Evolutionary conservation across 1,140 invertebrate genomes (phyloP), one percentile per base, ranked within the genome.

Genomic region (Drosophila sucinea): DNA sequence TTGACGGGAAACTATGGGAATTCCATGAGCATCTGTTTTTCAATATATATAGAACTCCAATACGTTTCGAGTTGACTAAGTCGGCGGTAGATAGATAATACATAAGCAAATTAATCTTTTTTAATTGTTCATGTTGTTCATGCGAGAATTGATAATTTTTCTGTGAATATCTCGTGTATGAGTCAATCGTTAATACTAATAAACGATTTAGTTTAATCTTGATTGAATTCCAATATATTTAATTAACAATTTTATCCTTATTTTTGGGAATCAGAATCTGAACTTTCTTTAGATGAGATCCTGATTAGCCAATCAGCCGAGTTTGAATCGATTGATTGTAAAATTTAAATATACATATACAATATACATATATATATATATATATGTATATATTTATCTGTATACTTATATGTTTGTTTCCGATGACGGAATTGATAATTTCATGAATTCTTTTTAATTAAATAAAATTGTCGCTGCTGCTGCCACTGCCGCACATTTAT

Each of bases 401-500:
- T 17, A 17, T 17, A 17, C 17, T 17, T 17, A 17, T 17, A 17
- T 17, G 17, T 17, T 10, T 51, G 25, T 23, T 51, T 10, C 7
- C 23, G 23, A 51, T 51, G 44, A 51, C 2, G 25, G 25, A 51
- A 25, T 10, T 27, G 6, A 51, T 51, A 27, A 51, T 27, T 27
- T 51, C 11, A 25, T 51, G 23, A 51, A 55, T 41, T 41, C 10
- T 60, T 27, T 40, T 27, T 51, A 3, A 5, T 35, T 60, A 4
- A 25, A 70, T 51, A 35, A 44, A n/a, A 27, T 2, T 6, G 33
- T 73, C 68, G 58, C 47, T 67, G 73, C 60, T 44, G 73, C 73
- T 69, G 64, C 62, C 58, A 6, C 58, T n/a, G 35, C 41, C 56
- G 8, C 11, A 17, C 41, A 27, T 2, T n/a, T 56, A 6, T 23